Base-by-base conservation (phyloP, 1,140 invertebrate genomes). In the Patella vulgata region DNA sequence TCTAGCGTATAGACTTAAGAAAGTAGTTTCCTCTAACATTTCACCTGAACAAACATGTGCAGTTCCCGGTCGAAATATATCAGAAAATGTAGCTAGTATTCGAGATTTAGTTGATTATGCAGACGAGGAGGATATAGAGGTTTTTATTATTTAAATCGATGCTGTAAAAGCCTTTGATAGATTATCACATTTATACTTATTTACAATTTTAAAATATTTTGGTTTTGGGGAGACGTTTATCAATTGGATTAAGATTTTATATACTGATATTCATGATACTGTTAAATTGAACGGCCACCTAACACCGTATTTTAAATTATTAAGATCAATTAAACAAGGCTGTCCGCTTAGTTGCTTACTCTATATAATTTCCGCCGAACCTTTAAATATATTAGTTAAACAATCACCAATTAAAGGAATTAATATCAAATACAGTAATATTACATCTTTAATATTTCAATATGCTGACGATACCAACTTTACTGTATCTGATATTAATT, bases 161-260 rank as follows among this genome's bases (percentile, higher is more conserved):
- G 21, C 21, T 8, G 31, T 14, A 5, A 30, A 33, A 33, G 51
- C 30, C 8, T 53, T 53, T 53, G 51, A 53, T 33, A 21, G 19
- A 2, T 33, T 53, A 1, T 53, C 51, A 1, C 30, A 21, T 11
- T 12, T 9, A 12, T 53, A 31, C 21, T 36, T 53, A 33, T 23
- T 17, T n/a, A 3, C 17, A 27, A 53, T 33, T 12, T 53, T 53
- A 17, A 30, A 53, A 21, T 28, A 14, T 36, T 53, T 53, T 36
- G 51, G 51, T 8, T 53, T 53, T 36, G 51, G 51, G 9, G 28
- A 19, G 21, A 14, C 21, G 12, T 53, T 53, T 21, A 30, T 31
- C 30, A 3, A 31, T 31, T 53, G 11, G 25, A 33, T 53, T 4
- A 30, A 27, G 14, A 33, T 53, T n/a, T 5, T 53, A 8, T 33